Conservation (phyloP, 2,113 vertebrate genomes). For the Labeo rohita region DNA sequence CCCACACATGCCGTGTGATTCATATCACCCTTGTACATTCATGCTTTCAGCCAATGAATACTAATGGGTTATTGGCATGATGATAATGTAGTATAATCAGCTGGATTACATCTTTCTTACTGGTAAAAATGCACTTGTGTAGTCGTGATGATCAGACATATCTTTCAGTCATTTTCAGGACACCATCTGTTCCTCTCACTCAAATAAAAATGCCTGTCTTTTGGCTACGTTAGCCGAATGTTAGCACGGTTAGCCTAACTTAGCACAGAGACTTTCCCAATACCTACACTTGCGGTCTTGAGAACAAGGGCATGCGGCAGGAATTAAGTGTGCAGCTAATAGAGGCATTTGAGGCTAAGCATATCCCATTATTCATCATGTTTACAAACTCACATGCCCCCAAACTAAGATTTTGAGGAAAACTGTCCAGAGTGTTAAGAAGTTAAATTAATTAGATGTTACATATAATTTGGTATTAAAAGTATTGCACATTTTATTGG, state of each 20-base stretch:
- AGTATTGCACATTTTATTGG: no score
- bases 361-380: no score
- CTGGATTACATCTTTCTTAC: not conserved
- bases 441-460: no score
- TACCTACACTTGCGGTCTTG: not conserved
- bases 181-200: not conserved
- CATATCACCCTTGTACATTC: not conserved
- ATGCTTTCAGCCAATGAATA: conserved; percentile 40
- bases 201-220: not conserved
- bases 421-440: no score
- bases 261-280: not conserved
- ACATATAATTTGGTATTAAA: no score
- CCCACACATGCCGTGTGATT: conserved; percentile 3
- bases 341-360: no score
- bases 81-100: conserved; percentile 20
- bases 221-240: not conserved
- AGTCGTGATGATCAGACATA: not conserved
- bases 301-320: not conserved
- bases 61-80: conserved; percentile 33
- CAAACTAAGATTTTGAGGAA: no score
- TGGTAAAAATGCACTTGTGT: not conserved
- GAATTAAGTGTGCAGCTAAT: no score
- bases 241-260: not conserved
- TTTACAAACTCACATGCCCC: no score
- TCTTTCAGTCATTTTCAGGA: not conserved